Conservation (phyloP, 2,113 vertebrate species). For the Chaetorhynchus papuensis region DNA sequence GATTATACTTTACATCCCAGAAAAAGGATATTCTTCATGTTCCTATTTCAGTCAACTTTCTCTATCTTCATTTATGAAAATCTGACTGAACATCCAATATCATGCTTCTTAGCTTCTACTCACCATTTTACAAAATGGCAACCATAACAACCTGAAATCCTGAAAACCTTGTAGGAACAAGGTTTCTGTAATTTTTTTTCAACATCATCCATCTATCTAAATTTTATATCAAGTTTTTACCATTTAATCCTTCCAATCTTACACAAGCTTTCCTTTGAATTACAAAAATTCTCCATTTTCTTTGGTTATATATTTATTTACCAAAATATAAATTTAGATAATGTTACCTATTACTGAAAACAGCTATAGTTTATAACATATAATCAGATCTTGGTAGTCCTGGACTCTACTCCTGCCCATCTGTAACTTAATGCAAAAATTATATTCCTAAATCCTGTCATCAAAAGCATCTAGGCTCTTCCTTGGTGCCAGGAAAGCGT, state of each 20-base stretch:
- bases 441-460: background rate
- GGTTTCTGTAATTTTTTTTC: background rate
- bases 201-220: background rate
- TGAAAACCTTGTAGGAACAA: background rate
- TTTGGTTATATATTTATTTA: background rate
- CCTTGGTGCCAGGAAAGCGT: rapidly evolving
- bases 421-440: background rate
- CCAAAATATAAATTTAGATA: background rate
- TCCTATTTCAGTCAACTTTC: background rate
- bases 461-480: background rate
- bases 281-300: background rate
- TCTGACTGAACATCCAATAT: background rate
- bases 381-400: background rate
- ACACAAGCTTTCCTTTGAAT: background rate
- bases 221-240: background rate
- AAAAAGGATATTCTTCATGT: background rate
- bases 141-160: background rate
- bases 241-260: background rate
- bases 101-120: background rate
- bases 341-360: background rate
- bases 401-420: background rate
- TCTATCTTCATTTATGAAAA: background rate
- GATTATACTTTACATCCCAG: background rate
- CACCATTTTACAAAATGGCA: background rate
- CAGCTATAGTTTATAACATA: background rate